Base-by-base conservation (phyloP, 2,888 invertebrate species). In the Meiosimyza decipiens region DNA sequence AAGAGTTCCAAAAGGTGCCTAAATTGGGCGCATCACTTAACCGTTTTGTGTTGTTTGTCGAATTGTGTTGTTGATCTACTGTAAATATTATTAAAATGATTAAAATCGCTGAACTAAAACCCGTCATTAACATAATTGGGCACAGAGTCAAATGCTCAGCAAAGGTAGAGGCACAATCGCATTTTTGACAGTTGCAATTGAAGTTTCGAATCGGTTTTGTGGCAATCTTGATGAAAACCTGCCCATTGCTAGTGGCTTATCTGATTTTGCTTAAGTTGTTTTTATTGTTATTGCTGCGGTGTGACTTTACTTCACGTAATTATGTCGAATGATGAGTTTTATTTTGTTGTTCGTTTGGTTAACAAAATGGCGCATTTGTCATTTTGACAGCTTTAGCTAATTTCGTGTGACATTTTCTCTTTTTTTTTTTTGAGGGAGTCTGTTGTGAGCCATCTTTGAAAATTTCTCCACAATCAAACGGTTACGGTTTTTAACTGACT, bases 11-110 rank as follows among this genome's bases (percentile, higher is more conserved):
- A 62, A 62, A 40, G 49, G 47, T 47, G 63, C 49, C 63, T 40
- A 63, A 63, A 16, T 63, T 16, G 40, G 15, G 6, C 28, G 63
- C 47, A 63, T 33, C 40, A 11, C 62, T 28, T 49, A 67, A 3
- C 51, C 51, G 59, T 40, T 40, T 49, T 57, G 9, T 16, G 28
- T 68, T 50, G 47, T 64, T 50, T 62, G 18, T 60, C 52, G 60
- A 60, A 57, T 59, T 68, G 77, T 76, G 78, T 79, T 78, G 79
- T 78, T 78, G 82, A 82, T 81, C 82, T 81, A 82, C 83, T 81
- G 82, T 83, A 82, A 82, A 82, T 83, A 83, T 78, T 83, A 82
- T 81, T 77, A 80, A 80, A 75, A 73, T 78, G 82, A 82, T 82
- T 82, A 81, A 78, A 77, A 82, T 82, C 82, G 76, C 74, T 55